Conservation (phyloP, 2,113 vertebrate species). For the Paramisgurnus dabryanus region DNA sequence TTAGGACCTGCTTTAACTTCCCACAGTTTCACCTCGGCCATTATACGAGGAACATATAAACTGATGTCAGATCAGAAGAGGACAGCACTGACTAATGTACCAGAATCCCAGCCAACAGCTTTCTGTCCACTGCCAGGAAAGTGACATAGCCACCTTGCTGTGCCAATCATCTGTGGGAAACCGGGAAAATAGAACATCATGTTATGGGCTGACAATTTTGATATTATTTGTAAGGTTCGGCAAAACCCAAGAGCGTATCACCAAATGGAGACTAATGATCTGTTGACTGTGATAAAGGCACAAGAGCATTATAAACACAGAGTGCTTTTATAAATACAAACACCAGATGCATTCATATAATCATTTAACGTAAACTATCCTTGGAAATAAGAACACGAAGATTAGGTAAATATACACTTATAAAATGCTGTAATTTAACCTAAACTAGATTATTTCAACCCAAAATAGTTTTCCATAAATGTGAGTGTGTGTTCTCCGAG, state of each 20-base stretch:
- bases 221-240: constrained; percentile 12
- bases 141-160: constrained; percentile 26
- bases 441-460: no score
- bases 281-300: constrained; percentile 23
- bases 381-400: no score
- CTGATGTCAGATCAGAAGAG: not conserved
- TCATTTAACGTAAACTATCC: no score
- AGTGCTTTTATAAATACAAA: not conserved
- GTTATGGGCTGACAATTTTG: not conserved
- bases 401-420: no score
- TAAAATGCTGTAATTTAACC: no score
- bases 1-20: not conserved
- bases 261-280: constrained; percentile 28
- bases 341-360: no score
- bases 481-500: no score
- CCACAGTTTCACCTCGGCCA: not conserved
- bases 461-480: no score
- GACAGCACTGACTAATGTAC: not conserved
- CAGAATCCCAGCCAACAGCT: not conserved
- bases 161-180: constrained; percentile 27
- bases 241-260: constrained; percentile 13
- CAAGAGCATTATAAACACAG: not conserved
- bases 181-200: constrained; percentile 27
- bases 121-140: constrained; percentile 15
- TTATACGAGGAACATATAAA: not conserved